phyloP scores from a whole-genome alignment of 1,140 invertebrate species.

The Mycetomoellerius zeteki region DNA sequence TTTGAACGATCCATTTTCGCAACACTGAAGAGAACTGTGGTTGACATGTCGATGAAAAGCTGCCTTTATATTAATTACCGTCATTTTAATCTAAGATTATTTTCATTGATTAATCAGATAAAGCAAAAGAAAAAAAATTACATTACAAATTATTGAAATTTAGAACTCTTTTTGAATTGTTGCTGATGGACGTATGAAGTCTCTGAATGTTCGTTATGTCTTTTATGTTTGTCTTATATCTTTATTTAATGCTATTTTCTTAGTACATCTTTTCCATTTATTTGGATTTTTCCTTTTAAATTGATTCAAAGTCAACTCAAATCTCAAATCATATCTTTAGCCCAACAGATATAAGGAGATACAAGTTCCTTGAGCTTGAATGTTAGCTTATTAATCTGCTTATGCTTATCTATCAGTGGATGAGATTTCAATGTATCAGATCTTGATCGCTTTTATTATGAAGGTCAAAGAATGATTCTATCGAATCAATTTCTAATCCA shows the following conservation, averaged over 20 bases:
- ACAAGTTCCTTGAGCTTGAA: constrained; percentile 5
- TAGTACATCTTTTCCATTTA: not conserved
- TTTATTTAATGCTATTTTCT: not conserved
- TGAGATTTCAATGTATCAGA: constrained; percentile 20
- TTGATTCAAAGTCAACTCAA: not conserved
- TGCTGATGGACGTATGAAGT: not conserved
- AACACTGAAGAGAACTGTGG: not conserved
- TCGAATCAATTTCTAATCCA: constrained; percentile 59
- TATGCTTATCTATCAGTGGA: constrained; percentile 10
- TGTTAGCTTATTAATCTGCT: constrained; percentile 39
- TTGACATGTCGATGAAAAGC: not conserved
- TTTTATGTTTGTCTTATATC: not conserved
- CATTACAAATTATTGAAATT: not conserved
- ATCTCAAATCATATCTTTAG: not conserved
- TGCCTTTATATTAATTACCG: constrained; percentile 21
- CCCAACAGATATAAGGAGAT: not conserved
- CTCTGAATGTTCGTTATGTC: not conserved
- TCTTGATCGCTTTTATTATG: constrained; percentile 36
- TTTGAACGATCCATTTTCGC: constrained; percentile 39
- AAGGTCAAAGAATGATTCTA: constrained; percentile 33
- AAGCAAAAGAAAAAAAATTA: not conserved
- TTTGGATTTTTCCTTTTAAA: not conserved
- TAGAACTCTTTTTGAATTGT: not conserved
- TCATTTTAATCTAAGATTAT: not conserved
- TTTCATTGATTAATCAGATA: not conserved